A percentile compares a stretch with the other conserved stretches of the same genome.
These are phyloP conservation scores for Melanotaenia trifasciata DNA, from an alignment of 2,797 vertebrate species.

Conservation along the genomic window DNA sequence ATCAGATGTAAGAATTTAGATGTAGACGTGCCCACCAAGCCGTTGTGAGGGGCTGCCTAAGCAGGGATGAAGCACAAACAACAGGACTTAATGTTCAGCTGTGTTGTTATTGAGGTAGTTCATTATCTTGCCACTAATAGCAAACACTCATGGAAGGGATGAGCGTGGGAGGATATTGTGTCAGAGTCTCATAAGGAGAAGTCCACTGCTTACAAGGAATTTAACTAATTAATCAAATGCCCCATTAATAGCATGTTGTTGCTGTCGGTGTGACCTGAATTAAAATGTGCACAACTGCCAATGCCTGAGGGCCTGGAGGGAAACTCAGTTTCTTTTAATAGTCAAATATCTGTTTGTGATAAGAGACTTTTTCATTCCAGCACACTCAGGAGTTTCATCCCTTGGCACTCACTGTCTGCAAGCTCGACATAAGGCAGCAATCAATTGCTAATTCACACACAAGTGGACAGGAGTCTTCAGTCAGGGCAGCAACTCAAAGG, in stretches of 20 bases:
- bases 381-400: conserved; percentile 67
- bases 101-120: conserved; percentile 40
- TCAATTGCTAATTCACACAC: conserved; percentile 82
- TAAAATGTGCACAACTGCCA: conserved; percentile 28
- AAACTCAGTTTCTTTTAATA: conserved; percentile 45
- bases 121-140: conserved; percentile 60
- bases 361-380: conserved; percentile 27
- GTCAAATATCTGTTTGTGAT: conserved; percentile 60
- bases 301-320: conserved; percentile 27
- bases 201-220: conserved; percentile 49
- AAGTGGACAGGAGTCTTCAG: conserved; percentile 76
- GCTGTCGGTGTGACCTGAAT: conserved; percentile 52
- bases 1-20: neutral
- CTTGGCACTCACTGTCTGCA: conserved; percentile 61
- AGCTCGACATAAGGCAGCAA: conserved; percentile 71
- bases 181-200: conserved; percentile 47
- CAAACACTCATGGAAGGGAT: conserved; percentile 56
- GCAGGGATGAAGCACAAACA: conserved; percentile 27
- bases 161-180: conserved; percentile 65
- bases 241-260: conserved; percentile 57
- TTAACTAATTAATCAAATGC: conserved; percentile 61
- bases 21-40: conserved; percentile 1
- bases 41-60: conserved; percentile 12
- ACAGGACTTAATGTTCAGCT: conserved; percentile 37
- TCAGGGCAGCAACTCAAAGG: conserved; percentile 75